Percentiles rank a stretch among this genome's conserved stretches.
phyloP scores from a whole-genome alignment of 2,113 vertebrate genomes.

The Herpailurus yagouaroundi region DNA sequence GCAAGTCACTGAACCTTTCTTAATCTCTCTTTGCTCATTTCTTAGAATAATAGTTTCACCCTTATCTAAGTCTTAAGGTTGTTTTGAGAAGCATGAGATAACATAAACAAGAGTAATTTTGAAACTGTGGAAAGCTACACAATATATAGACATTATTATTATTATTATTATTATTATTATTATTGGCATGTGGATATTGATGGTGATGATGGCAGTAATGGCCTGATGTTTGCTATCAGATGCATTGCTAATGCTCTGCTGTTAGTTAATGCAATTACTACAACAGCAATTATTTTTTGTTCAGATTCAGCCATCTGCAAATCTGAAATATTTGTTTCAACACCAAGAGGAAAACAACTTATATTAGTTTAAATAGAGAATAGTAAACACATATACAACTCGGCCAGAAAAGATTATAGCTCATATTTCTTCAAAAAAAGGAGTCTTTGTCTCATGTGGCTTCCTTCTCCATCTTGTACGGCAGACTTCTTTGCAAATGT shows the following conservation, averaged over 20 bases:
- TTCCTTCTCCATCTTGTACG: conserved; percentile 12
- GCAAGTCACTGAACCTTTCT: not conserved
- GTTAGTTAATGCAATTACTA: not conserved
- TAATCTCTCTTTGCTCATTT: conserved; percentile 11
- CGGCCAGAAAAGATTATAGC: not conserved
- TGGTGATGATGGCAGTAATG: not conserved
- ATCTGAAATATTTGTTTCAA: conserved; percentile 39
- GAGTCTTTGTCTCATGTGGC: conserved; percentile 23
- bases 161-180: not conserved
- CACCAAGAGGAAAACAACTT: conserved; percentile 40
- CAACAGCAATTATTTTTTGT: not conserved
- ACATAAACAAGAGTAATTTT: not conserved
- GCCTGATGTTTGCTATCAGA: not conserved
- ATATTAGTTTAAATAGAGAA: conserved; percentile 25
- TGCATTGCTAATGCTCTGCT: not conserved
- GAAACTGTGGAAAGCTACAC: not conserved
- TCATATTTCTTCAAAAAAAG: conserved; percentile 54
- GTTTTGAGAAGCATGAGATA: conserved; percentile 9
- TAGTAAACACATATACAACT: conserved; percentile 20
- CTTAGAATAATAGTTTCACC: not conserved
- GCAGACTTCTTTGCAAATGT: conserved; percentile 50
- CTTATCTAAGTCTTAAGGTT: not conserved
- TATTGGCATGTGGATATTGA: not conserved
- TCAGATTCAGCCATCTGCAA: conserved; percentile 13
- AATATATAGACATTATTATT: not conserved